Conservation (phyloP, 1,140 invertebrate genomes). For the Sinella curviseta region DNA sequence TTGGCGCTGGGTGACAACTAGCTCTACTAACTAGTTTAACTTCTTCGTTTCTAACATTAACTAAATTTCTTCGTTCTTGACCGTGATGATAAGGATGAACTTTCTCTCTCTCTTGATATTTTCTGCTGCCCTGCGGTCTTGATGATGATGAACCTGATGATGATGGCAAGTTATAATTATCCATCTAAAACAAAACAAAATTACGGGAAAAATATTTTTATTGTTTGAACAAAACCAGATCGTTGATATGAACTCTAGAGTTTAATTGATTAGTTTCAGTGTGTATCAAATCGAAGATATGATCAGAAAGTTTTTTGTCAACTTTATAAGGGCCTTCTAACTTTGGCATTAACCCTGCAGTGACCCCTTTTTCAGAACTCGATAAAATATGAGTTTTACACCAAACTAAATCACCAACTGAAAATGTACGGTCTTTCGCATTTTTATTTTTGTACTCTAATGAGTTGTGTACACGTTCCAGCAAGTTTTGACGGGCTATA, state of each 20-base stretch:
- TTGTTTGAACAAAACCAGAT: background rate
- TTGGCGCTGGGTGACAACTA: too few relatives aligned
- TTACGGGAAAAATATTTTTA: too few relatives aligned
- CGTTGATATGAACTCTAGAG: background rate
- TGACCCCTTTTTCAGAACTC: slow-evolving; percentile 26
- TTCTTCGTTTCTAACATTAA: too few relatives aligned
- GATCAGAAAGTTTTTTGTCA: background rate
- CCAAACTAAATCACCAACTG: slow-evolving; percentile 27
- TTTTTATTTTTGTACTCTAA: background rate
- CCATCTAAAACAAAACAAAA: too few relatives aligned
- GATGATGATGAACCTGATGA: too few relatives aligned
- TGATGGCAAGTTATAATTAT: too few relatives aligned
- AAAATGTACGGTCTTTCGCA: background rate
- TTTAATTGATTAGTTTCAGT: background rate
- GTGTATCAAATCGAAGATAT: too few relatives aligned
- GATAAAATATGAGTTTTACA: background rate
- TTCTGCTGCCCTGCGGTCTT: too few relatives aligned
- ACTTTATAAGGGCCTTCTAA: slow-evolving; percentile 30
- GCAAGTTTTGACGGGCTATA: background rate
- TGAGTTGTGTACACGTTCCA: background rate
- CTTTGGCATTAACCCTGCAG: background rate
- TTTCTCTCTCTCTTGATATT: too few relatives aligned
- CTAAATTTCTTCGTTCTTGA: too few relatives aligned
- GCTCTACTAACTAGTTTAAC: too few relatives aligned
- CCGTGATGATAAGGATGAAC: too few relatives aligned